phyloP scores from a whole-genome alignment of 2,888 invertebrate genomes.

The Macrosiphum euphorbiae region DNA sequence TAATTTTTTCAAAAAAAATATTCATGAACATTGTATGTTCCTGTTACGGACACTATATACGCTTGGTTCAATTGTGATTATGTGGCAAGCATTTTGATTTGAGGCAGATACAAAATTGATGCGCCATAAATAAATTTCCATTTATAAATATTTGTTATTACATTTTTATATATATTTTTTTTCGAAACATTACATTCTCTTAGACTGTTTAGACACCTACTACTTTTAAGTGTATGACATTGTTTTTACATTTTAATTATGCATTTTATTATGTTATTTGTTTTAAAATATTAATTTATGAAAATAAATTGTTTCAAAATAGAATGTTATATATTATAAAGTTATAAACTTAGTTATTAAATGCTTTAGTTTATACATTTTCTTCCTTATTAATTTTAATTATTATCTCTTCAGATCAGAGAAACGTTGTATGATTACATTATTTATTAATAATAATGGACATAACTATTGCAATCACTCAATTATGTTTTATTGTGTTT shows the following conservation, averaged over 20 bases:
- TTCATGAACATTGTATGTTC: constrained; percentile 55
- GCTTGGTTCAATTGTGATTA: constrained; percentile 61
- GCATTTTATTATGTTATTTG: constrained; percentile 59
- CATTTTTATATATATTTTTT: constrained; percentile 47
- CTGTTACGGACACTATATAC: constrained; percentile 50
- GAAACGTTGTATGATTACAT: neutral
- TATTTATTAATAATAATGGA: constrained; percentile 33
- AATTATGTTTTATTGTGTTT: constrained; percentile 1
- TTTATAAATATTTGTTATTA: constrained; percentile 60
- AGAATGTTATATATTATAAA: constrained; percentile 43
- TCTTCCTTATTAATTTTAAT: neutral
- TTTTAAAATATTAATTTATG: constrained; percentile 56
- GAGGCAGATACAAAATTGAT: constrained; percentile 46
- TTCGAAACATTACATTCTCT: constrained; percentile 47
- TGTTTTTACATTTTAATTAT: constrained; percentile 58
- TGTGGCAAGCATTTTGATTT: constrained; percentile 60
- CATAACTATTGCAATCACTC: neutral
- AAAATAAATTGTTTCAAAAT: constrained; percentile 66
- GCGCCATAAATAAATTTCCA: constrained; percentile 53
- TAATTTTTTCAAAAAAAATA: constrained; percentile 10
- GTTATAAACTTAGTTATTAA: constrained; percentile 30
- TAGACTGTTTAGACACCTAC: constrained; percentile 57
- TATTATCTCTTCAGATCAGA: constrained; percentile 3
- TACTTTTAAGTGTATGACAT: constrained; percentile 47
- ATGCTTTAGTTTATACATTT: constrained; percentile 14